phyloP scores from a whole-genome alignment of 2,113 vertebrate species.

The Seriola rivoliana region DNA sequence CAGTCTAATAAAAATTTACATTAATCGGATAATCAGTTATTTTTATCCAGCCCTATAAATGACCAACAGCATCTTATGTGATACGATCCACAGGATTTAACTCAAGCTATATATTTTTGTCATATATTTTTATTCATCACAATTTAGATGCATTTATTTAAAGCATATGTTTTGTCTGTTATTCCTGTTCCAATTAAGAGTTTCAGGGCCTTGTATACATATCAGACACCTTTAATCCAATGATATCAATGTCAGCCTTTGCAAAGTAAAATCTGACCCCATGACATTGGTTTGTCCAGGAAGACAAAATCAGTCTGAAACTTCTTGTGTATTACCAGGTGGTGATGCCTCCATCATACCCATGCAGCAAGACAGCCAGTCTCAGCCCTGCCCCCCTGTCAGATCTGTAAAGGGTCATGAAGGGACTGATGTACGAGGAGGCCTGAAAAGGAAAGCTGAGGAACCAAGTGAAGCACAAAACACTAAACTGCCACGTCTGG shows the following conservation, averaged over 20 bases:
- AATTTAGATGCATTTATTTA: too few species aligned
- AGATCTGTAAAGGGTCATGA: neutral
- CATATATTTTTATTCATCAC: too few species aligned
- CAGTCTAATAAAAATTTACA: too few species aligned
- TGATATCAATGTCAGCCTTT: neutral
- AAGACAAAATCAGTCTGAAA: neutral
- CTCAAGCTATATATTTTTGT: too few species aligned
- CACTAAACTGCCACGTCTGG: constrained; percentile 33
- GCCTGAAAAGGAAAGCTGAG: constrained; percentile 53
- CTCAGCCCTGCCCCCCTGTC: constrained; percentile 79
- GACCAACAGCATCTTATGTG: too few species aligned
- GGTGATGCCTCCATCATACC: constrained; percentile 97
- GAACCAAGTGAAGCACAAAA: constrained; percentile 11
- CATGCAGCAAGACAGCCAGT: constrained; percentile 75
- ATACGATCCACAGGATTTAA: too few species aligned
- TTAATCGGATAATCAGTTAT: too few species aligned
- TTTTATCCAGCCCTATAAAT: too few species aligned
- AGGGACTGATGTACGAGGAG: neutral
- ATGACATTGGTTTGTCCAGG: neutral
- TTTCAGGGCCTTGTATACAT: neutral
- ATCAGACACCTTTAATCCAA: neutral
- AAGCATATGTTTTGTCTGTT: too few species aligned
- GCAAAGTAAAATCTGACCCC: too few species aligned
- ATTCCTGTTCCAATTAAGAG: too few species aligned
- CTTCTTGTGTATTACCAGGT: constrained; percentile 80